A percentile compares a stretch with the other conserved stretches of the same genome.
Evolutionary conservation across 2,888 invertebrate species (phyloP).

Genomic region (Stictocephala bisonia): DNA sequence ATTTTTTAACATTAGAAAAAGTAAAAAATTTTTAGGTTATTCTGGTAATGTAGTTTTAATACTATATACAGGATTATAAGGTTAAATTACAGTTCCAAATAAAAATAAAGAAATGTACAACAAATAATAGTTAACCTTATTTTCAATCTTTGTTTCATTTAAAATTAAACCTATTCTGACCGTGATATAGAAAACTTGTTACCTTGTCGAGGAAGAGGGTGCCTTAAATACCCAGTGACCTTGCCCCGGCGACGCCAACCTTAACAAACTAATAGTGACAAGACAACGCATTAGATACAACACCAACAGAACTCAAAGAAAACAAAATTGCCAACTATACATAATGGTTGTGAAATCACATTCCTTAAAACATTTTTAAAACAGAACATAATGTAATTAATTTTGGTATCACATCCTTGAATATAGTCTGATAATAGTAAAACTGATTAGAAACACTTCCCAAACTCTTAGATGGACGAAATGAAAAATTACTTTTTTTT

Average conservation of each 20-base stretch:
- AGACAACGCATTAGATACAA: constrained; percentile 50
- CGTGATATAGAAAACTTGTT: no score
- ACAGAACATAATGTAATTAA: no score
- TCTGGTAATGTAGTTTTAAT: background rate
- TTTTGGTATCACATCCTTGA: no score
- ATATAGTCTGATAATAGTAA: no score
- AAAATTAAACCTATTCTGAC: no score
- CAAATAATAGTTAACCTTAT: background rate
- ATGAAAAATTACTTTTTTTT: no score
- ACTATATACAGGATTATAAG: background rate
- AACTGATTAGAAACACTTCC: no score
- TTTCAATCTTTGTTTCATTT: no score
- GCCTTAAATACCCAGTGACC: constrained; percentile 47
- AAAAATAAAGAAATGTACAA: background rate
- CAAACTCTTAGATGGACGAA: no score
- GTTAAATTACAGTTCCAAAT: background rate
- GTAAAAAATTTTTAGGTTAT: no score
- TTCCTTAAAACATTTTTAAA: no score
- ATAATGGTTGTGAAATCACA: constrained; percentile 43
- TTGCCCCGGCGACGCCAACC: constrained; percentile 46
- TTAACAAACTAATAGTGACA: constrained; percentile 50
- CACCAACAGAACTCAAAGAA: constrained; percentile 49
- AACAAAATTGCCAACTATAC: constrained; percentile 39
- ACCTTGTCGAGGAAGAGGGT: constrained; percentile 20
- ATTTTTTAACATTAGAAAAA: no score